These are phyloP conservation scores for Hermaeophaga mercurialis DNA, from an alignment of 2,888 invertebrate genomes.

Conservation along the genomic window DNA sequence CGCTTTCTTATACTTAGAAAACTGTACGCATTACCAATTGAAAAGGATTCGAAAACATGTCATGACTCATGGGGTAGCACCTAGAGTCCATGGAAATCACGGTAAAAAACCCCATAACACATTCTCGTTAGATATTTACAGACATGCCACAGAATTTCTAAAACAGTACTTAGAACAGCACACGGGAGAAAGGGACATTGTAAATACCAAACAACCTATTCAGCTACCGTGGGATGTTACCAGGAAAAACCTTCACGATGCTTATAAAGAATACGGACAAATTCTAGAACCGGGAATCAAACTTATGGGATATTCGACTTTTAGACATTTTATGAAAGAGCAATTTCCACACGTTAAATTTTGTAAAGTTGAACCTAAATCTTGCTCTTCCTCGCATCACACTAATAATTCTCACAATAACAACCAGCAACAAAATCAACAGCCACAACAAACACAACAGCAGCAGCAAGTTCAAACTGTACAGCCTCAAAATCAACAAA, in stretches of 20 bases:
- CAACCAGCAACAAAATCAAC: slow-evolving; percentile 54
- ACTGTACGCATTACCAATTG: slow-evolving; percentile 79
- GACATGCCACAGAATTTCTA: slow-evolving; percentile 77
- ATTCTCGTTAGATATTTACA: slow-evolving; percentile 77
- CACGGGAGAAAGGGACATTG: slow-evolving; percentile 61
- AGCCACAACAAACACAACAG: slow-evolving; percentile 59
- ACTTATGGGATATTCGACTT: slow-evolving; percentile 80
- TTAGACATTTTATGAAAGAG: slow-evolving; percentile 80
- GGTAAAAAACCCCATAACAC: slow-evolving; percentile 82
- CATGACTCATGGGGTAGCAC: slow-evolving; percentile 79
- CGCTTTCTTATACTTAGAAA: slow-evolving; percentile 78
- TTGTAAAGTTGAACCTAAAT: slow-evolving; percentile 65
- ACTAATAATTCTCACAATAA: slow-evolving; percentile 48
- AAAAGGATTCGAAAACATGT: slow-evolving; percentile 79
- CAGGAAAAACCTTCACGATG: slow-evolving; percentile 74
- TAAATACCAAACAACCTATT: slow-evolving; percentile 61
- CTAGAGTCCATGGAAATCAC: slow-evolving; percentile 78
- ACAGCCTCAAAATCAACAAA: slow-evolving; percentile 54
- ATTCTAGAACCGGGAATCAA: slow-evolving; percentile 72
- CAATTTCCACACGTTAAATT: slow-evolving; percentile 81
- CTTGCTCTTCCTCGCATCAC: slow-evolving; percentile 52
- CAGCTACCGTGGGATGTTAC: slow-evolving; percentile 65
- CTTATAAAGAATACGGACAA: slow-evolving; percentile 75
- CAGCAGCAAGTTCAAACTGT: slow-evolving; percentile 54
- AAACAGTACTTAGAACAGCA: slow-evolving; percentile 74